Base-by-base conservation (phyloP, 2,797 vertebrate genomes). In the Lithobates pipiens region DNA sequence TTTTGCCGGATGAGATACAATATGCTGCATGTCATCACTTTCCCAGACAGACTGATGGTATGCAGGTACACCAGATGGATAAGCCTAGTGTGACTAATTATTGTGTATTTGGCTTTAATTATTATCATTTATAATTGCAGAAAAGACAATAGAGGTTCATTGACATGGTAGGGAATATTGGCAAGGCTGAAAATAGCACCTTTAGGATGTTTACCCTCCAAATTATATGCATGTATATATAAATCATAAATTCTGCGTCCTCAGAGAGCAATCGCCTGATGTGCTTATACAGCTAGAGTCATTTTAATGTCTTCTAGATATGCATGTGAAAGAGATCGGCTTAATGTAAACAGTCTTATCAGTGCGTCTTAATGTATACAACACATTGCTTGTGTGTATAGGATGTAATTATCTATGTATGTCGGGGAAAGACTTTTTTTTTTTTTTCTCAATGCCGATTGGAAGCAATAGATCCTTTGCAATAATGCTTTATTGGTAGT, bases 11-110 rank as follows among this genome's bases (percentile, higher is more conserved):
- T 91, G 90, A 90, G 91, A 84, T 87, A 91, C 94, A 95, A 94
- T 94, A 95, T 95, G 94, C 89, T 93, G 91, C 93, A 90, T 95
- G 94, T 95, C 95, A 94, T 93, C 92, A 94, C 93, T 94, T 93
- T 93, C 93, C 93, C 93, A 95, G 94, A 90, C 93, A 94, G 90
- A 89, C 91, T 91, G 93, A 93, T 92, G 89, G 92, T 93, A 93
- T 92, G 91, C 94, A 95, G 95, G 95, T 95, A 95, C 92, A 92
- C 94, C 96, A 96, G 96, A 96, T 96, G 95, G 96, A 94, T 95
- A 95, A 95, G 94, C 94, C 95, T 95, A 94, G 95, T 96, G 95
- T 96, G 95, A 96, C 95, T 96, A 96, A 96, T 96, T 96, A 95
- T 96, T 96, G 95, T 95, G 95, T 95, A 95, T 96, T 95, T 95